phyloP scores from a whole-genome alignment of 2,797 vertebrate genomes.

The Todus mexicanus region DNA sequence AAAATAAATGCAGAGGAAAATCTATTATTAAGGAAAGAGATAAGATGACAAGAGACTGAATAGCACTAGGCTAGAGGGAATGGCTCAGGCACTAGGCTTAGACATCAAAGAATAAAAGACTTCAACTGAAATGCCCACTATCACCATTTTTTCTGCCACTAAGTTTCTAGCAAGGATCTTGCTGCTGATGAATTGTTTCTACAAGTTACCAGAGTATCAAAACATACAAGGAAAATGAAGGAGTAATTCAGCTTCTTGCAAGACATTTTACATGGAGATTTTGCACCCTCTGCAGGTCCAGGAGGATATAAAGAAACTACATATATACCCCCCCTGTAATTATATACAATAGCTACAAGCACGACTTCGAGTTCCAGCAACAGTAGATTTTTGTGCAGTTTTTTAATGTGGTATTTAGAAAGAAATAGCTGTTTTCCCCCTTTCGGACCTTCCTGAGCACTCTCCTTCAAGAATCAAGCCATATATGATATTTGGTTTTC shows the following conservation, averaged over 20 bases:
- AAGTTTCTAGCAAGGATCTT: not conserved
- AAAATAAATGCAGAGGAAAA: not conserved
- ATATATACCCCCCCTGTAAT: not conserved
- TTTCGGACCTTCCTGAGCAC: not conserved
- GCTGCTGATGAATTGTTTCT: not conserved
- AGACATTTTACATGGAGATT: not conserved
- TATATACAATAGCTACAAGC: not conserved
- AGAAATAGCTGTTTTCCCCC: not conserved
- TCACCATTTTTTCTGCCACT: not conserved
- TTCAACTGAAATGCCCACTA: not conserved
- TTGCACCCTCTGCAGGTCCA: slow-evolving; percentile 30
- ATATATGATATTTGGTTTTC: not conserved
- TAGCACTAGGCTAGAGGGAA: not conserved
- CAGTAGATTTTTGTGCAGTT: not conserved
- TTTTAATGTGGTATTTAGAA: not conserved
- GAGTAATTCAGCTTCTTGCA: not conserved
- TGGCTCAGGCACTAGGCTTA: not conserved
- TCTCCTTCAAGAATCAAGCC: not conserved
- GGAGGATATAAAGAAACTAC: not conserved
- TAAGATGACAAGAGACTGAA: not conserved
- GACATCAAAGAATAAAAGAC: not conserved
- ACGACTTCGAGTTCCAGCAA: not conserved
- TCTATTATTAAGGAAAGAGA: not conserved
- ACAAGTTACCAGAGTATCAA: not conserved
- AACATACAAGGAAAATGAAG: not conserved